phyloP scores from a whole-genome alignment of 2,888 invertebrate genomes.

The Chaetogeoica ovagalla region DNA sequence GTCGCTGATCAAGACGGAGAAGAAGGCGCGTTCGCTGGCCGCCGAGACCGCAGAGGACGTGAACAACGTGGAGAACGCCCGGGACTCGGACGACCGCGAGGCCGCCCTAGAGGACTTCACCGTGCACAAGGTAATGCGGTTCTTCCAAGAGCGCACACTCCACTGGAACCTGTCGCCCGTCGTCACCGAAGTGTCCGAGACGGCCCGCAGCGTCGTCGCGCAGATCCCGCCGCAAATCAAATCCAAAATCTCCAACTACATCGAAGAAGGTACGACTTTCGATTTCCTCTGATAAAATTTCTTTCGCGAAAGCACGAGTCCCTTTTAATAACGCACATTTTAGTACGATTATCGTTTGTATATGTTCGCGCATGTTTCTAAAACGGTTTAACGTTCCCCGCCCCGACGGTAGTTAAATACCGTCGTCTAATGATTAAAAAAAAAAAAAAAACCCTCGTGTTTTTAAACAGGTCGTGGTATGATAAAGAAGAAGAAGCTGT shows the following conservation, averaged over 20 bases:
- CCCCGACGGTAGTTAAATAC: too few species aligned
- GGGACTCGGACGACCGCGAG: constrained; percentile 64
- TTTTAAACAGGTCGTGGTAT: constrained; percentile 63
- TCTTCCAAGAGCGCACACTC: constrained; percentile 65
- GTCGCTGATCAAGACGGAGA: constrained; percentile 60
- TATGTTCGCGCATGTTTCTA: too few species aligned
- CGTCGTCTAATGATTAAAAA: too few species aligned
- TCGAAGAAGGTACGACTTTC: constrained; percentile 63
- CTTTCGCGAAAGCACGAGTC: too few species aligned
- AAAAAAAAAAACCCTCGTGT: too few species aligned
- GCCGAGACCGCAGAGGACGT: constrained; percentile 62
- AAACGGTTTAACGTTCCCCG: too few species aligned
- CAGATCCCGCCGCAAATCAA: constrained; percentile 65
- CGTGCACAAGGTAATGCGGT: constrained; percentile 62
- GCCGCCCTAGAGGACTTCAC: constrained; percentile 66
- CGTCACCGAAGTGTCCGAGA: constrained; percentile 59
- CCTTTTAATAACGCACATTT: too few species aligned
- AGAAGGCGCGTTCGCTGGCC: constrained; percentile 34
- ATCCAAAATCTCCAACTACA: constrained; percentile 63
- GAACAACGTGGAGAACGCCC: constrained; percentile 59
- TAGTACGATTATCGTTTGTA: too few species aligned
- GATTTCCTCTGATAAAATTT: background rate
- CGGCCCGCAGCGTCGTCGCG: constrained; percentile 62
- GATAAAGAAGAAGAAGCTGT: constrained; percentile 64
- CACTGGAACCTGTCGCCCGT: constrained; percentile 62